Evolutionary conservation across 2,797 vertebrate species (phyloP).

Genomic region (Esox masquinongy): DNA sequence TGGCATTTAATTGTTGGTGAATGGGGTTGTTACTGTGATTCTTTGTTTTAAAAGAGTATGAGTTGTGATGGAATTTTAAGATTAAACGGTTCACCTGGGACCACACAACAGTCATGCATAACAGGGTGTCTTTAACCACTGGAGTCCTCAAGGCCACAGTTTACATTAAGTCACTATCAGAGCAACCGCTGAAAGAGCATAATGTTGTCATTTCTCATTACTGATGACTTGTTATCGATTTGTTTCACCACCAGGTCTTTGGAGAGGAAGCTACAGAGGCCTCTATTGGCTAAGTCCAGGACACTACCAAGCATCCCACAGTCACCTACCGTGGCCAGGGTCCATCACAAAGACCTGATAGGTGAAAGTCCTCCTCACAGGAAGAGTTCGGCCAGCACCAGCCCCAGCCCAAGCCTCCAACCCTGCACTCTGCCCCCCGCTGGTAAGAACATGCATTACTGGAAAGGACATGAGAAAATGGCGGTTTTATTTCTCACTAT

Average conservation of each 20-base stretch:
- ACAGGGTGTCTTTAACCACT: not conserved
- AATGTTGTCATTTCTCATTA: not conserved
- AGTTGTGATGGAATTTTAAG: no score
- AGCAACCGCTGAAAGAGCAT: not conserved
- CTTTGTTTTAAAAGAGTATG: no score
- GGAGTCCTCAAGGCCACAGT: not conserved
- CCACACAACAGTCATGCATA: no score
- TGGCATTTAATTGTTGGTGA: no score
- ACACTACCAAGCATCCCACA: constrained; percentile 93
- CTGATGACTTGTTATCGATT: not conserved
- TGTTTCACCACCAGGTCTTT: constrained; percentile 75
- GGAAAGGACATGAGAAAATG: no score
- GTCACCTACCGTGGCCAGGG: constrained; percentile 83
- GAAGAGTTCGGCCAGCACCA: constrained; percentile 49
- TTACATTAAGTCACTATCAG: not conserved
- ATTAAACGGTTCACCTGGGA: no score
- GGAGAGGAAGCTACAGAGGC: constrained; percentile 86
- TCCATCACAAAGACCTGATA: constrained; percentile 72
- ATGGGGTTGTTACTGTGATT: no score
- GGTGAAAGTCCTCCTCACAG: constrained; percentile 66
- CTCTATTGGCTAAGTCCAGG: constrained; percentile 85
- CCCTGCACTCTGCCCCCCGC: constrained; percentile 83
- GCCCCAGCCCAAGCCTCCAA: constrained; percentile 62
- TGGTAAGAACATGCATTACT: constrained; percentile 65
- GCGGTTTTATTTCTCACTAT: not conserved